Conservation (phyloP, 2,797 vertebrate genomes). For the Lacerta agilis region DNA sequence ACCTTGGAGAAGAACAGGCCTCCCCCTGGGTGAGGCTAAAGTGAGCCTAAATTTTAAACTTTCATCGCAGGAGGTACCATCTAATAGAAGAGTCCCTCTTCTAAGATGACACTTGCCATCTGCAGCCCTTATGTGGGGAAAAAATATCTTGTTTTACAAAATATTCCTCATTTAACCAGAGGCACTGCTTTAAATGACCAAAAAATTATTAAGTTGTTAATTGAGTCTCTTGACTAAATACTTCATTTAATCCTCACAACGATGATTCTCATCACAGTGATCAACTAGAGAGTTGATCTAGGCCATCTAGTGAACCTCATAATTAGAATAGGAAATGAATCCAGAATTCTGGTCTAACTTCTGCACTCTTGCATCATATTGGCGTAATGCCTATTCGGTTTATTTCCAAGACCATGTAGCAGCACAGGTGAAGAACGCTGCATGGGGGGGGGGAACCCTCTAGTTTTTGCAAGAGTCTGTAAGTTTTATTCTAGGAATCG, state of each 20-base stretch:
- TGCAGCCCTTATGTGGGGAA: neutral
- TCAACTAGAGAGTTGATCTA: too few relatives aligned
- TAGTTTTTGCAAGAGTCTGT: constrained; percentile 38
- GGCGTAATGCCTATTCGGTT: neutral
- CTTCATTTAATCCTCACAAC: too few relatives aligned
- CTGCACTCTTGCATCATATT: neutral
- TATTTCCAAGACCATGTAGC: neutral
- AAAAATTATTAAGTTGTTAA: neutral
- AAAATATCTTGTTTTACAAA: neutral
- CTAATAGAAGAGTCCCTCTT: neutral
- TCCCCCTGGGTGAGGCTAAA: neutral
- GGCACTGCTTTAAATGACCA: neutral
- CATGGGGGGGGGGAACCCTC: constrained; percentile 25
- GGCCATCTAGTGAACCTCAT: too few relatives aligned
- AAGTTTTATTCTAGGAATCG: constrained; percentile 51
- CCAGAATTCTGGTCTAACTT: neutral
- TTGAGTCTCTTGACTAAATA: neutral
- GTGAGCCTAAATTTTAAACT: neutral
- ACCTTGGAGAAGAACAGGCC: neutral
- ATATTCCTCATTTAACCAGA: neutral
- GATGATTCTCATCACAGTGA: too few relatives aligned
- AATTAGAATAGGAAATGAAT: neutral
- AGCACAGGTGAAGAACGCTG: neutral
- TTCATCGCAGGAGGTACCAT: too few relatives aligned
- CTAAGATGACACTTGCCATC: neutral